A percentile compares a stretch with the other conserved stretches of the same genome.
Evolutionary conservation across 2,888 invertebrate species (phyloP).

Genomic region (Abscondita cerata): DNA sequence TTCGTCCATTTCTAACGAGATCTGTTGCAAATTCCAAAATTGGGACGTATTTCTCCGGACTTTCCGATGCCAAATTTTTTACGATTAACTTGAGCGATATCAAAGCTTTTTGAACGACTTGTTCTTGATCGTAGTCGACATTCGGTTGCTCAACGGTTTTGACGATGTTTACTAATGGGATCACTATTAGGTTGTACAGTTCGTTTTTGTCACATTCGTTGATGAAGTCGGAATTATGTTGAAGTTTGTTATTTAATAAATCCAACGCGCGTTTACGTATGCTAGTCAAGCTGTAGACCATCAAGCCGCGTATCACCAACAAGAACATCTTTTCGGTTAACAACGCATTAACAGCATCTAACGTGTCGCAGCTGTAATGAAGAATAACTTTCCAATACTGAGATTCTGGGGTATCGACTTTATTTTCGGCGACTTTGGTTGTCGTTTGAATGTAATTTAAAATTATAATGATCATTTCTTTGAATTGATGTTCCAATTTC

Average conservation of each 20-base stretch:
- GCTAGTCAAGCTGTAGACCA: conserved; percentile 72
- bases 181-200: conserved; percentile 66
- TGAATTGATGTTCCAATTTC: conserved; percentile 68
- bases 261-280: conserved; percentile 86
- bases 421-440: conserved; percentile 68
- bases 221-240: conserved; percentile 70
- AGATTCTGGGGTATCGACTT: conserved; percentile 63
- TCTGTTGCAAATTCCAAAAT: conserved; percentile 73
- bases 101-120: conserved; percentile 83
- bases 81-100: conserved; percentile 84
- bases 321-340: conserved; percentile 83
- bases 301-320: conserved; percentile 75
- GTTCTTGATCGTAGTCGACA: conserved; percentile 65
- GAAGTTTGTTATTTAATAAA: conserved; percentile 81
- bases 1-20: conserved; percentile 62
- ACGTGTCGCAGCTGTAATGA: conserved; percentile 78
- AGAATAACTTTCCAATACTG: conserved; percentile 87
- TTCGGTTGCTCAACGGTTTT: conserved; percentile 60
- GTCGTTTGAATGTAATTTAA: conserved; percentile 72
- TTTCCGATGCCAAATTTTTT: conserved; percentile 70
- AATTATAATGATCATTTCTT: conserved; percentile 72
- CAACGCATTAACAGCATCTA: conserved; percentile 81
- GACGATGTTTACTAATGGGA: conserved; percentile 68
- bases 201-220: conserved; percentile 57
- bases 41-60: conserved; percentile 74